Conservation (phyloP, 2,113 vertebrate species). For the Psilopsiagon aymara region DNA sequence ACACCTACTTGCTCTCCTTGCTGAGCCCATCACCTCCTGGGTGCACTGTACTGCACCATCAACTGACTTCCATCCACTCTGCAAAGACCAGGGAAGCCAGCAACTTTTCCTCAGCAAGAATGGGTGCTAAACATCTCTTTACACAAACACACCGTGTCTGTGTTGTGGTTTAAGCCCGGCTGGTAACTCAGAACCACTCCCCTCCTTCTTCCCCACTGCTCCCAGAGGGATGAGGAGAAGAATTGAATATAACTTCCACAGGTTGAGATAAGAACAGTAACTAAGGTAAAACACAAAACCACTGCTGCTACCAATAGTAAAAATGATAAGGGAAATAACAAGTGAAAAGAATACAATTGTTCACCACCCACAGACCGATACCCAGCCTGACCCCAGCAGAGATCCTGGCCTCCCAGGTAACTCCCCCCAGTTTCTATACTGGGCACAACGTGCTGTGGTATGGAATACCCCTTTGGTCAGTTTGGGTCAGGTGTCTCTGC, state of each 20-base stretch:
- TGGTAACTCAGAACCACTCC: background rate
- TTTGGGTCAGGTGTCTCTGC: background rate
- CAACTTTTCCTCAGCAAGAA: background rate
- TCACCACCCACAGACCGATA: background rate
- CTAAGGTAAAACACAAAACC: background rate
- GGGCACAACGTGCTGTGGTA: background rate
- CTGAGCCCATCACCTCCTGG: background rate
- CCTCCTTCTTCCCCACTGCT: background rate
- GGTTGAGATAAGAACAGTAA: background rate
- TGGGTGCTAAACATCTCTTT: accelerated
- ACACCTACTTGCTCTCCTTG: background rate
- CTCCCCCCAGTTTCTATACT: background rate
- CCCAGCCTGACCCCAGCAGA: background rate
- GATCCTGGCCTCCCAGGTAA: background rate
- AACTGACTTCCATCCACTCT: background rate
- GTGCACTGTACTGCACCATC: background rate
- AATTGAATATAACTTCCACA: background rate
- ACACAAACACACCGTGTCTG: accelerated
- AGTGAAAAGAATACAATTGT: background rate
- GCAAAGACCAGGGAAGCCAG: background rate
- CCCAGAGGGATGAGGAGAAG: background rate
- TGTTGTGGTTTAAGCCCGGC: background rate
- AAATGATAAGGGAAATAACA: background rate
- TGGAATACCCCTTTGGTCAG: background rate
- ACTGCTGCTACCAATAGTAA: background rate